Percentiles rank a stretch among this genome's conserved stretches.
phyloP scores from a whole-genome alignment of 2,113 vertebrate genomes.

The Cnemophilus loriae region DNA sequence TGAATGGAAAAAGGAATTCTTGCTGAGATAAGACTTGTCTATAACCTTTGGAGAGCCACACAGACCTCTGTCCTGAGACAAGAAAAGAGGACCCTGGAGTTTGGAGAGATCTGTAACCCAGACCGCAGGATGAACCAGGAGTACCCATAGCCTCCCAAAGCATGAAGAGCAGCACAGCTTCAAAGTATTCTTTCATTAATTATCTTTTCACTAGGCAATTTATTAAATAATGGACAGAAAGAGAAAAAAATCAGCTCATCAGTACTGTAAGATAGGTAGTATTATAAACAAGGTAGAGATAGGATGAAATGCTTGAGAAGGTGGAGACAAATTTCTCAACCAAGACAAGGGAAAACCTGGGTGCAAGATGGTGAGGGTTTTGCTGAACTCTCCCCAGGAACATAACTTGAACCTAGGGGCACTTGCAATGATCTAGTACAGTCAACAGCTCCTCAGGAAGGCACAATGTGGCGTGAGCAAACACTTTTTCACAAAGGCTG shows the following conservation, averaged over 20 bases:
- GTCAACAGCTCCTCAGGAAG: neutral
- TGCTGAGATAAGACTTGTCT: neutral
- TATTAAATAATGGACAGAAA: neutral
- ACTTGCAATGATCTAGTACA: neutral
- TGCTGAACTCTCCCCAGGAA: neutral
- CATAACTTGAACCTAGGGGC: neutral
- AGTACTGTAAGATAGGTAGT: neutral
- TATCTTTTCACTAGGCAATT: neutral
- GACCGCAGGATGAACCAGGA: neutral
- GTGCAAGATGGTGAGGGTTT: accelerated
- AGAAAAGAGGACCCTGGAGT: neutral
- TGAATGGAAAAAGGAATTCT: neutral
- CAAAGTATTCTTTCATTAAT: neutral
- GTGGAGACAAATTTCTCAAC: neutral
- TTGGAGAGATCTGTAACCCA: neutral
- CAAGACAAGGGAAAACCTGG: neutral
- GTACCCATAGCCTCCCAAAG: neutral
- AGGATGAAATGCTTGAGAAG: neutral
- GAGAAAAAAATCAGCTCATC: neutral
- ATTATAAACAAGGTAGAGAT: neutral
- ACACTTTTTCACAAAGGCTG: neutral
- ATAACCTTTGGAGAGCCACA: neutral
- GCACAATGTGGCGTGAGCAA: neutral
- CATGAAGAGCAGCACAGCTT: neutral
- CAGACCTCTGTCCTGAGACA: neutral